phyloP scores from a whole-genome alignment of 1,140 invertebrate species.

The Prorops nasuta region DNA sequence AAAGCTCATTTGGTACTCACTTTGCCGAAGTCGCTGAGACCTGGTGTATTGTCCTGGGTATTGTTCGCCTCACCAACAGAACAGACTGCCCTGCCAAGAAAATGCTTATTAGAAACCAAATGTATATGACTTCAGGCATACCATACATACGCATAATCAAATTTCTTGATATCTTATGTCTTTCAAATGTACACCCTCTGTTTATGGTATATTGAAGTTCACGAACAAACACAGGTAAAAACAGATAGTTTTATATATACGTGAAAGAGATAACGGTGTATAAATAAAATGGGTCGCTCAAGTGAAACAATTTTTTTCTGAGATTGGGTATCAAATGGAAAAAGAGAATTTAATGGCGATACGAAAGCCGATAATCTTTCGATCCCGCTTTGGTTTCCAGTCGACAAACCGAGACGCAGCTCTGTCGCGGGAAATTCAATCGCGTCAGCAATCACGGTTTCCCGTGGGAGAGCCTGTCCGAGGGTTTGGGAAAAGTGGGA shows the following conservation, averaged over 20 bases:
- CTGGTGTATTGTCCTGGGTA: slow-evolving; percentile 50
- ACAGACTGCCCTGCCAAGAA: slow-evolving; percentile 57
- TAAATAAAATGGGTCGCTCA: too few species aligned
- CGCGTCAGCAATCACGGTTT: slow-evolving; percentile 16
- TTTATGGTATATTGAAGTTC: too few species aligned
- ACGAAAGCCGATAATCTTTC: slow-evolving; percentile 14
- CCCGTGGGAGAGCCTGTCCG: not conserved
- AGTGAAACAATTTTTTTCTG: too few species aligned
- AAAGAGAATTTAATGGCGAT: slow-evolving; percentile 16
- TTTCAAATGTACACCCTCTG: too few species aligned
- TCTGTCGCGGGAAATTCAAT: slow-evolving; percentile 23
- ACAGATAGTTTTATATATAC: too few species aligned
- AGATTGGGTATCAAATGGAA: not conserved
- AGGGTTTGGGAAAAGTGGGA: slow-evolving; percentile 1
- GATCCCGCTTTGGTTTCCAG: slow-evolving; percentile 4
- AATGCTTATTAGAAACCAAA: slow-evolving; percentile 45
- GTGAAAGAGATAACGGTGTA: too few species aligned
- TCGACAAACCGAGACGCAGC: not conserved
- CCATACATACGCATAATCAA: too few species aligned
- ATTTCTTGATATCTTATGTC: too few species aligned
- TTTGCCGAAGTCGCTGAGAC: slow-evolving; percentile 59
- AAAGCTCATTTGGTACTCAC: slow-evolving; percentile 42
- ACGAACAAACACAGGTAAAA: too few species aligned
- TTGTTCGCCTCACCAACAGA: slow-evolving; percentile 54
- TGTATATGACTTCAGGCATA: not conserved